These are phyloP conservation scores for Eupithecia inturbata DNA, from an alignment of 2,888 invertebrate genomes.

Conservation along the genomic window DNA sequence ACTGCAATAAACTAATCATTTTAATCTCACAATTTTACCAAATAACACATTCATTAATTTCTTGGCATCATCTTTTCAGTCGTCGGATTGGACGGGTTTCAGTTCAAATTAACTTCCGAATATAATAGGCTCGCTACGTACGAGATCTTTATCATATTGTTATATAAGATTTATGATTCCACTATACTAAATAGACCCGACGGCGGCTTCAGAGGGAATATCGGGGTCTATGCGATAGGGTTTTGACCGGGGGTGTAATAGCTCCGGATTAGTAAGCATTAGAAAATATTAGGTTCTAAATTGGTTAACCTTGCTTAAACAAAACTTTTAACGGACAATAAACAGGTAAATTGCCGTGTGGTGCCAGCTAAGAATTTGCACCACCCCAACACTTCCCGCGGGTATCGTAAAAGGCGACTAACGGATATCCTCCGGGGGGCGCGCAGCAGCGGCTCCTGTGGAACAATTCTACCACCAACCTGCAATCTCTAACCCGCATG, in stretches of 20 bases:
- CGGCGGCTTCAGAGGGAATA: neutral
- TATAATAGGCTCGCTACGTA: slow-evolving; percentile 25
- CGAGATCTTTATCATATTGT: slow-evolving; percentile 29
- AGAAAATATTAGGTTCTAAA: neutral
- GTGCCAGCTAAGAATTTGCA: too few relatives aligned
- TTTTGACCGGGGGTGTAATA: slow-evolving; percentile 5
- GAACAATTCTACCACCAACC: too few relatives aligned
- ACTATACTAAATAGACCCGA: slow-evolving; percentile 9
- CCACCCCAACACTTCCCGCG: too few relatives aligned
- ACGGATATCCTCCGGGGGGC: too few relatives aligned
- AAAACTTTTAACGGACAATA: too few relatives aligned
- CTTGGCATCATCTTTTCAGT: slow-evolving; percentile 23
- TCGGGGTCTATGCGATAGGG: slow-evolving; percentile 1
- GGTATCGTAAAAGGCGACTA: too few relatives aligned
- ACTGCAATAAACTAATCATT: neutral
- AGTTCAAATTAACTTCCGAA: slow-evolving; percentile 33
- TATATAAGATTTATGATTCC: slow-evolving; percentile 19
- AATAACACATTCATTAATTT: slow-evolving; percentile 21
- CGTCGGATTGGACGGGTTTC: slow-evolving; percentile 19
- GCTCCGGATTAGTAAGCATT: slow-evolving; percentile 1
- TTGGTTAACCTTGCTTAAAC: neutral
- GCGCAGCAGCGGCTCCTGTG: too few relatives aligned
- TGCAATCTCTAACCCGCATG: too few relatives aligned
- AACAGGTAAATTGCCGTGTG: too few relatives aligned
- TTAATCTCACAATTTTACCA: neutral